Conservation (phyloP, 1,140 invertebrate species). For the Drosophila tristis region DNA sequence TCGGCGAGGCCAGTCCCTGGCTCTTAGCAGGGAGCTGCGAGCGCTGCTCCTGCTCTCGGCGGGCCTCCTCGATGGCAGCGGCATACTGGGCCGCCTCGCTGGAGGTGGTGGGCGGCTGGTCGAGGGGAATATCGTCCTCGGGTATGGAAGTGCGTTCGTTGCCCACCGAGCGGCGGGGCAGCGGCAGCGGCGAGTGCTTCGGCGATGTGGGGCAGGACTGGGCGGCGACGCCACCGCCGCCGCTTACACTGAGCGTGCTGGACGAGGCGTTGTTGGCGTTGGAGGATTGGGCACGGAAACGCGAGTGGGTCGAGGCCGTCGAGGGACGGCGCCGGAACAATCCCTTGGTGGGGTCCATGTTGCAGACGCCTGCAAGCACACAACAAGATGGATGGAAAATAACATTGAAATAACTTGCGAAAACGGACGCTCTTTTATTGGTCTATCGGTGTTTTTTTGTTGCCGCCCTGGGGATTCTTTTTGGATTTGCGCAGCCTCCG, state of each 20-base stretch:
- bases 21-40: conserved; percentile 32
- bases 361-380: conserved; percentile 73
- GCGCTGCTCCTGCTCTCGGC: conserved; percentile 58
- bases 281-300: conserved; percentile 69
- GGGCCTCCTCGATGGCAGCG: conserved; percentile 68
- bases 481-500: neutral
- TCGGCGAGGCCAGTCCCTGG: conserved; percentile 35
- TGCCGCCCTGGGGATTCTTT: neutral
- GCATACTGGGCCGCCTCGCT: conserved; percentile 70
- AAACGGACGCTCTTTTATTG: conserved; percentile 40
- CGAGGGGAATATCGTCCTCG: conserved; percentile 70
- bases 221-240: conserved; percentile 19
- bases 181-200: conserved; percentile 67
- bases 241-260: conserved; percentile 53
- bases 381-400: conserved; percentile 12
- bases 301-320: conserved; percentile 64
- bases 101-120: conserved; percentile 62
- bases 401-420: neutral
- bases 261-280: conserved; percentile 64
- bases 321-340: conserved; percentile 85
- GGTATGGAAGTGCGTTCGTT: conserved; percentile 65
- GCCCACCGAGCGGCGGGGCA: conserved; percentile 67
- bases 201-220: conserved; percentile 83
- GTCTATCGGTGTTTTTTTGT: neutral
- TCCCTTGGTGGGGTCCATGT: conserved; percentile 85